Evolutionary conservation across 2,797 vertebrate genomes (phyloP), one percentile per base, ranked within the genome.

Genomic region (Xenentodon cancila): DNA sequence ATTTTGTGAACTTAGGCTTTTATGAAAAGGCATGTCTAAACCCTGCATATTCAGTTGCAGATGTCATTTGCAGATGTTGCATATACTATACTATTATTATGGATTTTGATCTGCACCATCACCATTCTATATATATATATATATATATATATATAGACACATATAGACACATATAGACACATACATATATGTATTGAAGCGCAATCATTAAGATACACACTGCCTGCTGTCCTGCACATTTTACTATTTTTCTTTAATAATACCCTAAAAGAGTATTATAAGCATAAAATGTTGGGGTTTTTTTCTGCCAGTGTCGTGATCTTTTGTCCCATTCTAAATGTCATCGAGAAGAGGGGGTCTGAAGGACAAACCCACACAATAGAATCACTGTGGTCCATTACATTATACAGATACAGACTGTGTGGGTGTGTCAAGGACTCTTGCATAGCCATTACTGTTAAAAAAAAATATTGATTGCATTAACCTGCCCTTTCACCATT

Each of bases 401-500:
- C 65, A 22, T 72, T 68, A 70, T 66, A 64, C 46, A 1, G 43
- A 76, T 77, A 82, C 73, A 54, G 66, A 77, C 73, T 80, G 85
- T 87, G 83, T 85, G 84, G 79, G 73, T 74, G 75, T 67, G 75
- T 87, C 67, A 71, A 86, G 75, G 80, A 86, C 77, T 78, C 81
- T 87, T 68, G 77, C 78, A 56, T 77, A 63, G 81, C 84, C 84
- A 89, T 88, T 87, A 89, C 83, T 81, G 86, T 85, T 87, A 79
- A 87, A 86, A 37, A 37, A 37, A 90, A 85, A 85, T 78, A 89
- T 84, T 85, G 84, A 91, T 90, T 84, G 82, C 81, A 81, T 88
- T 87, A 85, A 89, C 73, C 81, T 86, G 85, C 64, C 84, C 84
- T 87, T 89, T 88, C 79, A 80, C 83, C 79, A 68, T 78, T 88